Base-by-base conservation (phyloP, 2,797 vertebrate species). In the Limnodromus scolopaceus region DNA sequence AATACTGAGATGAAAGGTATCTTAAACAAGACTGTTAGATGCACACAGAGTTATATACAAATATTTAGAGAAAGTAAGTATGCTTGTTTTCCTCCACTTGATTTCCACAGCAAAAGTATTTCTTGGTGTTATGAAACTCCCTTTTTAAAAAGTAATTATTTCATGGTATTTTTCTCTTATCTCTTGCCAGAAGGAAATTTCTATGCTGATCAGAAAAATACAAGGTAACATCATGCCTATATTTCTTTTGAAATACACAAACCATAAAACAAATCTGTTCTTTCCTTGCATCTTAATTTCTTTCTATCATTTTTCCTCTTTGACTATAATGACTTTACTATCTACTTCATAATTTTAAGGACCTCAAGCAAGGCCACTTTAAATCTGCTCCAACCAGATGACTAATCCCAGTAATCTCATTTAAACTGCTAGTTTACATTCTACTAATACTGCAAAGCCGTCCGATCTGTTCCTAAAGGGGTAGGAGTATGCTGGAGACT, bases 341-440 rank as follows among this genome's bases (percentile, higher is more conserved):
- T 27, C 78, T 66, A 45, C 23, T 92, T 84, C 36, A 14, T 70
- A 87, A 93, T 61, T 82, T 43, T 80, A 77, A 90, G 84, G 58
- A 70, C 41, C 41, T 90, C 85, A 66, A 19, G 48, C 70, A 70
- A 87, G 64, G 49, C 77, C 70, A 77, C 55, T 84, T 92, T 74
- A 92, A 93, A 84, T 89, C 87, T 74, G 84, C 55, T 84, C 74
- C 13, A 1, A 48, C 39, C 75, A 87, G 85, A 68, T 46, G 53
- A 88, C 81, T 87, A 71, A 93, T 70, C 64, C 66, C 66, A 93
- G 61, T 84, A 89, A 96, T 88, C 93, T 20, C 79, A 85, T 88
- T 96, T 96, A 70, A 97, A 95, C 88, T 89, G 70, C 41, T 95
- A 14, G 39, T 79, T 82, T 93, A 80, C 41, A 32, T 93, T 96